Evolutionary conservation across 2,888 invertebrate genomes (phyloP), one percentile per base, ranked within the genome.

Genomic region (Allophyes oxyacanthae): DNA sequence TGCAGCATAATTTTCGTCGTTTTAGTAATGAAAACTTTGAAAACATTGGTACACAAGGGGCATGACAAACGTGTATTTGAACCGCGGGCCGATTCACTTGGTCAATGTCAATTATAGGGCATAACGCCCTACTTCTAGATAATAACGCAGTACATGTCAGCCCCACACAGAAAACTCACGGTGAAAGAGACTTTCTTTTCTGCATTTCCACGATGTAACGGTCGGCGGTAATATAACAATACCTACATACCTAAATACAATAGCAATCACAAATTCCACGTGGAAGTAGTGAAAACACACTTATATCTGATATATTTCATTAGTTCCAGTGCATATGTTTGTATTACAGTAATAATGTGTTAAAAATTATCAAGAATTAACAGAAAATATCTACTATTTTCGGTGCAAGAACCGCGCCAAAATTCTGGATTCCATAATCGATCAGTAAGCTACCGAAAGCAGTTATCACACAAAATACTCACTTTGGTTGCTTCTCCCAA

Each of bases 351-450:
- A 14, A 1, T 28, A 14, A 30, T 33, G 10, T 3, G 40, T 6
- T n/a, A 0, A 6, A 56, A 43, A 34, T 25, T 1, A 9, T 13
- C 4, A 30, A 20, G 36, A 53, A 41, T n/a, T 36, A 14, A 6
- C 0, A 38, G 6, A 25, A 26, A 38, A 56, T 13, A 26, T n/a
- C 4, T 4, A 37, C 10, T 26, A 50, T 32, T n/a, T 26, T 34
- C n/a, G 15, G 1, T 53, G n/a, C 15, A 48, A 49, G 46, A 67
- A 64, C 56, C 69, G 68, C 73, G 73, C 73, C 73, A 74, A 75
- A 74, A 74, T 56, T 13, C 40, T 42, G 15, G 25, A 41, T 20
- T 54, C 11, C 11, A 13, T 25, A 52, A 32, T 33, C 10, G 25
- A 53, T 51, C 37, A 43, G n/a, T 20, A 52, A 10, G 11, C n/a